Base-by-base conservation (phyloP, 1,140 invertebrate species). In the Drosophila ercepeae region DNA sequence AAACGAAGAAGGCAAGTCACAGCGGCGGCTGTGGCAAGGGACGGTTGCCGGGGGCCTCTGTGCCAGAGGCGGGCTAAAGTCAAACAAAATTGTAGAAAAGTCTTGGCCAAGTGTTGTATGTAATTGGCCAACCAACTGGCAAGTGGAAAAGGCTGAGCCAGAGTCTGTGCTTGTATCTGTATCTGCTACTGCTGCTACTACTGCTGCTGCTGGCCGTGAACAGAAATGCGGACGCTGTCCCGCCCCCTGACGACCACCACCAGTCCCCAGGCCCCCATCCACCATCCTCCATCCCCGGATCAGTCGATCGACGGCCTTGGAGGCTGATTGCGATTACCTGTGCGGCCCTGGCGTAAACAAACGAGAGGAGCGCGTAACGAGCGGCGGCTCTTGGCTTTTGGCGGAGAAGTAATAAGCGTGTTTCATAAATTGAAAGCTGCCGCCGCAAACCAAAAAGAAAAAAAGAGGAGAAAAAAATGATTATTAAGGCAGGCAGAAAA, bases 391-490 rank as follows among this genome's bases (percentile, higher is more conserved):
- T 48, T 39, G 19, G 34, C 21, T 19, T 51, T 51, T 14, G 2
- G 55, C 34, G 42, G 48, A 45, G 55, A 45, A 70, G 81, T 79
- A 84, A 79, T 79, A 79, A 84, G 81, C 79, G 81, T 79, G 81
- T 84, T 84, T 84, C 75, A 86, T 84, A 84, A 84, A 84, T 84
- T 84, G 79, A 86, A 84, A 86, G 79, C 79, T 82, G 78, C 78
- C 74, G 78, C 54, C 42, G 29, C 34, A 42, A 29, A 23, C 52
- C 45, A 42, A 67, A 69, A 21, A 46, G 23, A 46, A 52, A 70
- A 55, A 19, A 57, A 49, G 58, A 57, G 16, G 39, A 29, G 13
- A 25, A 48, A 65, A 65, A 78, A 64, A 72, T 69, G 65, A 73
- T 86, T 83, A 86, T 86, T 64, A 84, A 84, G 83, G 63, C 70